A percentile compares a stretch with the other conserved stretches of the same genome.
phyloP scores from a whole-genome alignment of 2,888 invertebrate species.

The Macaria liturata region DNA sequence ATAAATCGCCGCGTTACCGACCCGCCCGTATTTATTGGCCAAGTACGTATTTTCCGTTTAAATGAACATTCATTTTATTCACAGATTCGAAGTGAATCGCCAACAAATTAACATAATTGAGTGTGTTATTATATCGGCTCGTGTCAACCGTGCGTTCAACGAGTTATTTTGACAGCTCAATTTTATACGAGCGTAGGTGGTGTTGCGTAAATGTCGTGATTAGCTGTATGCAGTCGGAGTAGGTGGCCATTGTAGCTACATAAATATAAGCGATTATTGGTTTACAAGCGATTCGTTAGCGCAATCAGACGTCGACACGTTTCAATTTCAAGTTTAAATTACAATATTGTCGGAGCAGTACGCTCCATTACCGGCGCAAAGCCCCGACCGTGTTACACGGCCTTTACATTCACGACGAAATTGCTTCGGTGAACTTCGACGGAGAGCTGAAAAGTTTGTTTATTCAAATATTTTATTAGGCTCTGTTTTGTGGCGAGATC shows the following conservation, averaged over 20 bases:
- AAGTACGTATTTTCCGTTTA: conserved; percentile 76
- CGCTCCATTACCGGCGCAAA: conserved; percentile 43
- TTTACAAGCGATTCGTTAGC: conserved; percentile 34
- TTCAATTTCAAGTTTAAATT: conserved; percentile 44
- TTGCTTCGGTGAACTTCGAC: conserved; percentile 37
- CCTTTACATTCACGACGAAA: conserved; percentile 36
- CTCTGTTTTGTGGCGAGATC: conserved; percentile 29
- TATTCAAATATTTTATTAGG: conserved; percentile 34
- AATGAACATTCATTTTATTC: conserved; percentile 79
- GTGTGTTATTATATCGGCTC: conserved; percentile 65
- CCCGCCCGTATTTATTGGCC: conserved; percentile 70
- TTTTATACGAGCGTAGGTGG: conserved; percentile 37
- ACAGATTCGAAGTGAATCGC: conserved; percentile 75
- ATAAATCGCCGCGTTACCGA: conserved; percentile 69
- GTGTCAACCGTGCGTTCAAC: conserved; percentile 50
- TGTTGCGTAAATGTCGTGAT: conserved; percentile 28
- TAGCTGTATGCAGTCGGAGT: conserved; percentile 21
- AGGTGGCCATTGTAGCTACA: conserved; percentile 26
- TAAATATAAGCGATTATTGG: conserved; percentile 29
- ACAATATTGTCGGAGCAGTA: conserved; percentile 42
- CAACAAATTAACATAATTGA: conserved; percentile 77
- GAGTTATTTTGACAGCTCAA: conserved; percentile 43
- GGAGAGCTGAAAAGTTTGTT: conserved; percentile 33
- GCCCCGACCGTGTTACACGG: conserved; percentile 36
- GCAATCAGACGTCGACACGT: conserved; percentile 38